Conservation (phyloP, 2,888 invertebrate genomes). For the Seira ritae region DNA sequence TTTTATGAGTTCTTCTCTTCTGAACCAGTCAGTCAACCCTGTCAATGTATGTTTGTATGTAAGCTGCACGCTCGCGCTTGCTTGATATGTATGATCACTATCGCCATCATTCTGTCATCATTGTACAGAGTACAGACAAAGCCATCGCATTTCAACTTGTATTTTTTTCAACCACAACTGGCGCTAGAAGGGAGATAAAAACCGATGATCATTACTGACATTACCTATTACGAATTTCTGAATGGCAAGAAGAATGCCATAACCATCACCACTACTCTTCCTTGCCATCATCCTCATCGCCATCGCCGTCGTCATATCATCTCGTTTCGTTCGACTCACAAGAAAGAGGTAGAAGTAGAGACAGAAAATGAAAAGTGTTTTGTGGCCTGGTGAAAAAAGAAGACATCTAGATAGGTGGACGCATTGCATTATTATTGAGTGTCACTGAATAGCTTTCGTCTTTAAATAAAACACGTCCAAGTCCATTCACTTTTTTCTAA, state of each 20-base stretch:
- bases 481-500: not conserved
- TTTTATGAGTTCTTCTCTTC: conserved; percentile 21
- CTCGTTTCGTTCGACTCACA: not conserved
- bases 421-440: too few relatives aligned
- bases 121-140: not conserved
- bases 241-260: not conserved
- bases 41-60: not conserved
- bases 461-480: conserved; percentile 2
- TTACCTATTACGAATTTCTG: conserved; percentile 7
- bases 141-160: not conserved
- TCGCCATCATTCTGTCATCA: too few relatives aligned
- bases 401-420: too few relatives aligned
- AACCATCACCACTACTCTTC: not conserved
- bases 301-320: too few relatives aligned
- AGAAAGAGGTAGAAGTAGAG: too few relatives aligned
- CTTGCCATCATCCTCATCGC: too few relatives aligned
- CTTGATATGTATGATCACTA: too few relatives aligned
- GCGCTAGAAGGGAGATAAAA: not conserved
- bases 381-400: too few relatives aligned
- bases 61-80: too few relatives aligned
- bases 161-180: conserved; percentile 2
- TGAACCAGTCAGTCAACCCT: conserved; percentile 14
- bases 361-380: too few relatives aligned
- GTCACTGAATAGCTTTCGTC: not conserved
- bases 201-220: conserved; percentile 13